phyloP scores from a whole-genome alignment of 2,888 invertebrate genomes.

The Sarcophaga rosellei region DNA sequence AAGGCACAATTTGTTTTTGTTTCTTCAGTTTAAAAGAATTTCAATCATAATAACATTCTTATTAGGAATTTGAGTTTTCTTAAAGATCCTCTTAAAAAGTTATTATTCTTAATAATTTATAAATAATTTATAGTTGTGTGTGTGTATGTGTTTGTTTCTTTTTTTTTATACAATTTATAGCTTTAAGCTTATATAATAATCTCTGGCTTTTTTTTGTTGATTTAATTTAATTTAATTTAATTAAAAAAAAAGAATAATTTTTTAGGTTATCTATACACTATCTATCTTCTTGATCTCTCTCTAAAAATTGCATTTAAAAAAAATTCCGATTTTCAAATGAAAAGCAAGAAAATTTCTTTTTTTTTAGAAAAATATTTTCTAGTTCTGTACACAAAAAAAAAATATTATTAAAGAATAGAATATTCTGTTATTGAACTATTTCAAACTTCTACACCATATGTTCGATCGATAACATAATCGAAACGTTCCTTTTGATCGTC shows the following conservation, averaged over 20 bases:
- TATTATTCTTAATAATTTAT: conserved; percentile 18
- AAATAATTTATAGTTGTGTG: conserved; percentile 36
- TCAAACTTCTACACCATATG: conserved; percentile 92
- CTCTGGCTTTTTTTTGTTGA: conserved; percentile 69
- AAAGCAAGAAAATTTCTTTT: conserved; percentile 19
- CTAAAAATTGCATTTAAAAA: conserved; percentile 59
- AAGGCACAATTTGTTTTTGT: conserved; percentile 70
- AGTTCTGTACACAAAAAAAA: conserved; percentile 33
- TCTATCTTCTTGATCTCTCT: conserved; percentile 66
- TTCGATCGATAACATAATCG: conserved; percentile 92
- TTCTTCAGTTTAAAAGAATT: conserved; percentile 61
- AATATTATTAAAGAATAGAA: background rate
- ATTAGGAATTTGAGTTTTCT: background rate
- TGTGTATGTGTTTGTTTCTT: no score
- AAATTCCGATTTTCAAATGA: conserved; percentile 22
- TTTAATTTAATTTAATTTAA: conserved; percentile 73
- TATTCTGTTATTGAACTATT: conserved; percentile 70
- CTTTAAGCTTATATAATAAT: conserved; percentile 72
- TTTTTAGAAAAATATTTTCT: conserved; percentile 52
- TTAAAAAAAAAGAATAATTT: conserved; percentile 49
- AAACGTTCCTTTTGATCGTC: conserved; percentile 82
- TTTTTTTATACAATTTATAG: conserved; percentile 58
- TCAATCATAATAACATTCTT: background rate
- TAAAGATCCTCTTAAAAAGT: background rate
- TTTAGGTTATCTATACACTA: conserved; percentile 70